phyloP scores from a whole-genome alignment of 2,888 invertebrate species.

The Disparrhopalites patrizii region DNA sequence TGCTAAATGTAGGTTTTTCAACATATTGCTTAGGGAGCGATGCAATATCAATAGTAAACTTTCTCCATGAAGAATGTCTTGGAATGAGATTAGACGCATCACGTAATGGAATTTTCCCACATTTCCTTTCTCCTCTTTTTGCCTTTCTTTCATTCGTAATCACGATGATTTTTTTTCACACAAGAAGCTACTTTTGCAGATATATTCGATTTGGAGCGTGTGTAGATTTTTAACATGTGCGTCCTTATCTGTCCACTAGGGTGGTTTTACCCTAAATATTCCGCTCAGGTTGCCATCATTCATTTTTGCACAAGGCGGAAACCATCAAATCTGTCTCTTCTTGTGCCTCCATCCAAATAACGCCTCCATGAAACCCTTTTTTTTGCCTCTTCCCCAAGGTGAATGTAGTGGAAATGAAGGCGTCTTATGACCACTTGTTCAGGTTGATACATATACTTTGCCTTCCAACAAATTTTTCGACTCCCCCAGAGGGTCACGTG shows the following conservation, averaged over 20 bases:
- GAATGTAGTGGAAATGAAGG: no score
- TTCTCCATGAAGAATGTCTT: no score
- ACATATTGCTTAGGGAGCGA: no score
- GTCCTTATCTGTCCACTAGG: neutral
- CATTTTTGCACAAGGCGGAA: slow-evolving; percentile 12
- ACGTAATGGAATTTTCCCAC: no score
- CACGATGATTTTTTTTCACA: no score
- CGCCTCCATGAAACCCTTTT: neutral
- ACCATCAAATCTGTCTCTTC: neutral
- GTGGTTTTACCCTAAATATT: slow-evolving; percentile 11
- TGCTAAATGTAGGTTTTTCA: no score
- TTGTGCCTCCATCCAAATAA: neutral
- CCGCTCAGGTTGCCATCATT: slow-evolving; percentile 18
- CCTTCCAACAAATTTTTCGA: no score
- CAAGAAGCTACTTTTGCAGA: neutral
- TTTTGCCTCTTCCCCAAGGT: no score
- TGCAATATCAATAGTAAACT: no score
- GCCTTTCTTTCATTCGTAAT: neutral
- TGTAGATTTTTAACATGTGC: slow-evolving; percentile 1
- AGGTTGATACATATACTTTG: no score
- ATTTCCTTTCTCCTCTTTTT: neutral
- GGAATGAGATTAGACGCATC: no score
- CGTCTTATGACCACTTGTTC: no score
- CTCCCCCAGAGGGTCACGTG: neutral
- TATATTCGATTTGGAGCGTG: slow-evolving; percentile 2